phyloP scores from a whole-genome alignment of 2,113 vertebrate genomes.

The Melospiza melodia region DNA sequence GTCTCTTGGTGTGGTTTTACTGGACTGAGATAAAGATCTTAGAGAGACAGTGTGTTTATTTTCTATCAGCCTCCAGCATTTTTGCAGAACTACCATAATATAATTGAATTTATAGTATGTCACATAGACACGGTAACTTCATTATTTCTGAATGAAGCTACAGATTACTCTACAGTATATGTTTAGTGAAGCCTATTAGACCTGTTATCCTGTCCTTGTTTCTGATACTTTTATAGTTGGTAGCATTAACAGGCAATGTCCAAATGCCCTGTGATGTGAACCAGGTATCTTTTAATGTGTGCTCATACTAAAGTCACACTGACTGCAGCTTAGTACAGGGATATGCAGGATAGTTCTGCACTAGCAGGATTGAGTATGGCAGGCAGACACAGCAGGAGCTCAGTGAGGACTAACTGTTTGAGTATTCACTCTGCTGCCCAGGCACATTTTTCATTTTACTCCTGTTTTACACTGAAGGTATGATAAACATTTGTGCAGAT shows the following conservation, averaged over 20 bases:
- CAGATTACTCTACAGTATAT: not conserved
- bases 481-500: not conserved
- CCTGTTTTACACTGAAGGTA: not conserved
- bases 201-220: not conserved
- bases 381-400: not conserved
- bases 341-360: fast-evolving
- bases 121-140: not conserved
- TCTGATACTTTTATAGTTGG: not conserved
- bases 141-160: not conserved
- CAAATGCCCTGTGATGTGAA: not conserved
- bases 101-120: not conserved
- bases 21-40: not conserved
- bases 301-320: not conserved
- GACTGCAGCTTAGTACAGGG: not conserved
- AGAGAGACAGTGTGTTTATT: not conserved
- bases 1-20: not conserved
- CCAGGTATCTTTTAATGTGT: not conserved
- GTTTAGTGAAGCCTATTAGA: not conserved
- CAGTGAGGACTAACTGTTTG: not conserved
- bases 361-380: not conserved
- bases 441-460: not conserved
- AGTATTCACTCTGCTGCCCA: not conserved
- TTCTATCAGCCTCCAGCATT: not conserved
- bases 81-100: not conserved
- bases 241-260: not conserved